Base-by-base conservation (phyloP, 2,113 vertebrate species). In the Dicentrarchus labrax region DNA sequence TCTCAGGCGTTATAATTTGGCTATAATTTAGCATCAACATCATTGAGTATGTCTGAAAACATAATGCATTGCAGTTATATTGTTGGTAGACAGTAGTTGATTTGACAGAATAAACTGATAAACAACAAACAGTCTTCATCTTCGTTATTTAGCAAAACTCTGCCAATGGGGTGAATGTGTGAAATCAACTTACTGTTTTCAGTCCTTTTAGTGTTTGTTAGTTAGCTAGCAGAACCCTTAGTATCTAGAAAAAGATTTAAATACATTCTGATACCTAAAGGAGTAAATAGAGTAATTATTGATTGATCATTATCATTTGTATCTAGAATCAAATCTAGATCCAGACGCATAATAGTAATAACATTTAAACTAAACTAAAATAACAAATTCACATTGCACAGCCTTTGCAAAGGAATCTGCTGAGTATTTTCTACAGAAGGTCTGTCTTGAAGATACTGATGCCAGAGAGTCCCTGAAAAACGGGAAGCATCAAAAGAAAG, bases 11-110 rank as follows among this genome's bases (percentile, higher is more conserved):
- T 38, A 65, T 17, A 51, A 69, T 53, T 43, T 38, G 17, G 16
- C 12, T 64, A 60, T 65, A 21, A 71, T 75, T 72, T 72, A 48
- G 47, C n/a, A 16, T 59, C 9, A n/a, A 15, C 11, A 47, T 47
- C 30, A 38, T 2, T 21, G 21, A 19, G 17, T 22, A 8, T 45
- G 24, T 47, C 2, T 43, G 41, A 60, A 67, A 60, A 74, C 47
- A 41, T 6, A 76, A 64, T 30, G 24, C 21, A 43, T 6, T 38
- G 50, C n/a, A 65, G 6, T 62, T 47, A 7, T 2, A 3, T 16
- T 56, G 8, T 65, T 71, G 39, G 10, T 5, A 21, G 50, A n/a
- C 12, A 2, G 39, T n/a, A 6, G 48, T 65, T 22, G 7, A 69
- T 62, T 51, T 67, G 21, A 43, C 7, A 30, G 8, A 61, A 38